Evolutionary conservation across 2,113 vertebrate species (phyloP).

Genomic region (Pogonocichla stellata): DNA sequence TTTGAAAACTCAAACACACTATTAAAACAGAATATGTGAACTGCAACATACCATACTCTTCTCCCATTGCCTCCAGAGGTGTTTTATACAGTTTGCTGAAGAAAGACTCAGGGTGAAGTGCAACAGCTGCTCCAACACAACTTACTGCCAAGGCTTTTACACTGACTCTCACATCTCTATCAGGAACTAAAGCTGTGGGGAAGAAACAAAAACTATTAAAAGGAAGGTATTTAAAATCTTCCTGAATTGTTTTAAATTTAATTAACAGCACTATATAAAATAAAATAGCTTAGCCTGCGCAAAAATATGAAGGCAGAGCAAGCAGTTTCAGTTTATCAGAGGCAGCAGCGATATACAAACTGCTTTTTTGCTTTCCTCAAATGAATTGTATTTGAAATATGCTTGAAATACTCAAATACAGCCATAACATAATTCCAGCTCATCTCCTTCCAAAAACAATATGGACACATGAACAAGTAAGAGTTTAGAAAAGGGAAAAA

Average conservation of each 20-base stretch:
- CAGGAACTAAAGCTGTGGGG: conserved; percentile 84
- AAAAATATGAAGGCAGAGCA: neutral
- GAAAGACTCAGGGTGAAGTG: conserved; percentile 90
- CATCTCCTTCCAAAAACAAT: neutral
- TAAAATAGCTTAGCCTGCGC: neutral
- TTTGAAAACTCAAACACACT: neutral
- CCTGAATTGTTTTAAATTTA: neutral
- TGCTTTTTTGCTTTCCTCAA: neutral
- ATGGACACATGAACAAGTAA: neutral
- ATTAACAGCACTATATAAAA: neutral
- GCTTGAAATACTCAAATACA: neutral
- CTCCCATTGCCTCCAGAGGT: conserved; percentile 78
- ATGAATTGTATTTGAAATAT: neutral
- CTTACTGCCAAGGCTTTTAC: conserved; percentile 95
- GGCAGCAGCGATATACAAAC: accelerated
- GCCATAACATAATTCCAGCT: neutral
- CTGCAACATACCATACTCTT: conserved; percentile 75
- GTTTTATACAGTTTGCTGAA: conserved; percentile 90
- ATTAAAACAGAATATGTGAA: neutral
- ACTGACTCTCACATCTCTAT: conserved; percentile 93
- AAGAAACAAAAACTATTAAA: neutral
- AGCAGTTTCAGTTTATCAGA: neutral
- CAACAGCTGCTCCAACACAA: conserved; percentile 89
- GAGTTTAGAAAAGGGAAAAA: neutral
- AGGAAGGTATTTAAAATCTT: neutral